phyloP scores from a whole-genome alignment of 2,113 vertebrate genomes.

The Phyllopteryx taeniolatus region DNA sequence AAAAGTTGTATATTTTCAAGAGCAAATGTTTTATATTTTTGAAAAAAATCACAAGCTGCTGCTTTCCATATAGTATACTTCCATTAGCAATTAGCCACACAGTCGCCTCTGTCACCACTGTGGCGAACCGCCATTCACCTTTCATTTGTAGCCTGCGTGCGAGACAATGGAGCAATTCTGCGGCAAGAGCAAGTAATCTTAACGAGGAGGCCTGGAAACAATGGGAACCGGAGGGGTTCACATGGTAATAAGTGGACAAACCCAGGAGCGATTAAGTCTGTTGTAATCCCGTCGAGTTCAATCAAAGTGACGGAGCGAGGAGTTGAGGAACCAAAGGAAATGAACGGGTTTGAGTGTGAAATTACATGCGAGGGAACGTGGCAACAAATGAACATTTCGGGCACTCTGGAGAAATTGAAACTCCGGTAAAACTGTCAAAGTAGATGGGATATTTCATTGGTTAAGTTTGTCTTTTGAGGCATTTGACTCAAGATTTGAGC shows the following conservation, averaged over 20 bases:
- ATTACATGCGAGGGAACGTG: slow-evolving; percentile 19
- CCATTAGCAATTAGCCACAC: slow-evolving; percentile 44
- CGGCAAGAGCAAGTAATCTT: slow-evolving; percentile 56
- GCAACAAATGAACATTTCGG: slow-evolving; percentile 22
- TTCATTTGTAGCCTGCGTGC: slow-evolving; percentile 48
- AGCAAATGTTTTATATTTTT: slow-evolving; percentile 18
- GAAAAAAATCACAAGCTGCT: slow-evolving; percentile 9
- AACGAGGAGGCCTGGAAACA: slow-evolving; percentile 60
- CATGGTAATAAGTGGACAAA: slow-evolving; percentile 68
- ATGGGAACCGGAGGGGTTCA: slow-evolving; percentile 57
- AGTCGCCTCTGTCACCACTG: slow-evolving; percentile 34
- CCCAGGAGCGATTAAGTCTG: slow-evolving; percentile 62
- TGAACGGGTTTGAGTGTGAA: slow-evolving; percentile 19
- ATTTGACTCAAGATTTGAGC: slow-evolving; percentile 12
- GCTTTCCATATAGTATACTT: slow-evolving; percentile 25
- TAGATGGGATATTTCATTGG: slow-evolving; percentile 24
- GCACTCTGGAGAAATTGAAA: slow-evolving; percentile 27
- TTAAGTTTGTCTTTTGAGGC: slow-evolving; percentile 1
- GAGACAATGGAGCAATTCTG: slow-evolving; percentile 66
- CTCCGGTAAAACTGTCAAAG: slow-evolving; percentile 6
- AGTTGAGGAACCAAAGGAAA: slow-evolving; percentile 46
- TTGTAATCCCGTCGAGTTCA: slow-evolving; percentile 67
- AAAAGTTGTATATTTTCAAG: not conserved
- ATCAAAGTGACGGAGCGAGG: slow-evolving; percentile 56
- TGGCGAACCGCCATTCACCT: slow-evolving; percentile 40